Base-by-base conservation (phyloP, 2,888 invertebrate genomes). In the Ceraclea dissimilis region DNA sequence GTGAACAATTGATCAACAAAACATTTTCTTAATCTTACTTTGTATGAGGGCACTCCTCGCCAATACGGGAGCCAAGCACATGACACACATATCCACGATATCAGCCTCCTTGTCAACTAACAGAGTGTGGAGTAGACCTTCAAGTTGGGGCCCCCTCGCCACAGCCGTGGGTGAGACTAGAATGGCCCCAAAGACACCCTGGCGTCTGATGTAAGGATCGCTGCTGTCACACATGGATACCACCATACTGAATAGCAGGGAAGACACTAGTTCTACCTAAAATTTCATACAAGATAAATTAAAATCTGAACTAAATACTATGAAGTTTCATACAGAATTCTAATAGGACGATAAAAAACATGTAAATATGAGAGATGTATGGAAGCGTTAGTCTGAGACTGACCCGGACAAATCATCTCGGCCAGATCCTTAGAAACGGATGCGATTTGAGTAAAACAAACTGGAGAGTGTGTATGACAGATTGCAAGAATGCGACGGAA, bases 241-340 rank as follows among this genome's bases (percentile, higher is more conserved):
- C 1, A 76, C 75, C 19, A 78, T 64, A 59, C 78, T 78, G 10
- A 77, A 70, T 11, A 78, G 65, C 17, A 78, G 63, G 0, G 78
- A 78, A 2, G 75, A 74, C 67, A 76, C 75, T 0, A 78, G 65
- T 51, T 77, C 77, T 60, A 77, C 76, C 78, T 78, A 39, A 20
- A 20, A 5, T 43, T 46, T 18, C 2, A 55, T 21, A 50, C 6
- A 33, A 56, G 34, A 16, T 26, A 46, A 13, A 21, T 18, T 21
- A 6, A 22, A 52, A 52, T n/a, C n/a, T n/a, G 2, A 2, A 17
- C 5, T 33, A 33, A 33, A 43, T 13, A 5, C 43, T 13, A 13
- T 43, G 16, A 43, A 8, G 17, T 5, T 43, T 26, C n/a, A n/a
- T n/a, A n/a, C n/a, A n/a, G n/a, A 26, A 26, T 26, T 10, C 26